phyloP scores from a whole-genome alignment of 2,797 vertebrate genomes.

The Myripristis murdjan region DNA sequence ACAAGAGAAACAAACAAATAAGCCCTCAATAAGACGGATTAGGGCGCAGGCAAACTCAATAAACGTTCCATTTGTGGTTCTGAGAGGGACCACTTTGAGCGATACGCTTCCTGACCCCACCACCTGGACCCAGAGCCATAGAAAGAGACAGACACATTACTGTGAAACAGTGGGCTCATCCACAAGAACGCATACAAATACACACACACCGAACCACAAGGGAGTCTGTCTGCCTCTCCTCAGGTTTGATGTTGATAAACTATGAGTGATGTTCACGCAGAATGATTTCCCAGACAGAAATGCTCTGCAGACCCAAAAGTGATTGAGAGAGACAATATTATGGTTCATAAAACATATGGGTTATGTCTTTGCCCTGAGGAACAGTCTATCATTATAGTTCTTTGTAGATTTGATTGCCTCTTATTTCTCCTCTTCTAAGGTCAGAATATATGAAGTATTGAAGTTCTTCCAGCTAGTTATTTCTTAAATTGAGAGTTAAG shows the following conservation, averaged over 20 bases:
- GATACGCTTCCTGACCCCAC: slow-evolving; percentile 64
- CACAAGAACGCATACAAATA: slow-evolving; percentile 53
- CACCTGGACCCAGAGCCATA: slow-evolving; percentile 66
- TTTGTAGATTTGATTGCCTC: neutral
- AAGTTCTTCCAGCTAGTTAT: slow-evolving; percentile 3
- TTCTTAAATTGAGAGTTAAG: slow-evolving; percentile 17
- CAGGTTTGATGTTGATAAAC: slow-evolving; percentile 25
- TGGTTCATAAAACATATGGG: slow-evolving; percentile 10
- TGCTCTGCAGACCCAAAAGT: slow-evolving; percentile 8
- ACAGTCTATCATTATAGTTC: neutral
- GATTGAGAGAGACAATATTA: neutral
- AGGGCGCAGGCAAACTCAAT: slow-evolving; percentile 78
- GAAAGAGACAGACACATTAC: slow-evolving; percentile 67
- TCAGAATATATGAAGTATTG: slow-evolving; percentile 1
- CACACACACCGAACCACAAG: neutral
- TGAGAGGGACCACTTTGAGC: slow-evolving; percentile 72
- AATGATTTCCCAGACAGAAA: slow-evolving; percentile 22
- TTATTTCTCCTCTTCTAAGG: slow-evolving; percentile 3
- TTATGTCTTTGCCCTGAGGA: slow-evolving; percentile 11
- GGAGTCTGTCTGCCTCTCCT: slow-evolving; percentile 51
- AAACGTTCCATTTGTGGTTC: slow-evolving; percentile 82
- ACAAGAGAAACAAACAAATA: slow-evolving; percentile 81
- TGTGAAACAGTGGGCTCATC: slow-evolving; percentile 64
- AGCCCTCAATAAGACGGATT: slow-evolving; percentile 78
- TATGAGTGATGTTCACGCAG: neutral